Evolutionary conservation across 2,113 vertebrate genomes (phyloP), one percentile per base, ranked within the genome.

Genomic region (Chamaetylas fuelleborni): DNA sequence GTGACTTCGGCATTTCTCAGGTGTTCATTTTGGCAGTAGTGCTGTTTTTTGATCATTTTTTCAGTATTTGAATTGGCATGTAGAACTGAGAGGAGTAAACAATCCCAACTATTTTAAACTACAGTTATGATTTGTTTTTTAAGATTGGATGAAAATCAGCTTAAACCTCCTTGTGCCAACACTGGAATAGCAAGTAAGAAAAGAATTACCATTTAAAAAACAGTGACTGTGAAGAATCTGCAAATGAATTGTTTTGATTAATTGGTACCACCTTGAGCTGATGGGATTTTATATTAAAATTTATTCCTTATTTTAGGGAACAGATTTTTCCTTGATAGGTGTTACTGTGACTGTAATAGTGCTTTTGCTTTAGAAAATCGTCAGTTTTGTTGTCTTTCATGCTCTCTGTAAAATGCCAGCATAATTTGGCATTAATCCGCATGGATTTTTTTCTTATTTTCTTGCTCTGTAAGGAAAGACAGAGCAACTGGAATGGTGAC

Each of bases 61-160:
- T 58, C 25, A 19, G 58, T 91, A 16, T 85, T 90, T 96, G 81
- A 92, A 69, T 85, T 94, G 92, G 74, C 74, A 29, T 1, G 2
- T 43, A 58, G 66, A 89, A 86, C 38, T 0, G 1, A 87, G 85
- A 81, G 77, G 47, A 84, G 45, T 72, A 87, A 95, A 88, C 80
- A 93, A 65, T 81, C 80, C 58, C 60, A 76, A 82, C 66, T 94
- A 77, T 92, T 95, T 94, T 65, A 85, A 93, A 93, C 66, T 86
- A 36, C 40, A 53, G 34, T 84, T 84, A 83, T 20, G n/a, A 14
- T 65, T 95, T 92, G 47, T 66, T 72, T 93, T 92, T 82, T 72
- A 81, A 92, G 92, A 42, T 70, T 53, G 67, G 60, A 81, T 91
- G 73, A 88, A 94, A 93, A 86, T 95, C 83, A 86, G 73, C 67